Base-by-base conservation (phyloP, 2,113 vertebrate genomes). In the Scartelaos histophorus region DNA sequence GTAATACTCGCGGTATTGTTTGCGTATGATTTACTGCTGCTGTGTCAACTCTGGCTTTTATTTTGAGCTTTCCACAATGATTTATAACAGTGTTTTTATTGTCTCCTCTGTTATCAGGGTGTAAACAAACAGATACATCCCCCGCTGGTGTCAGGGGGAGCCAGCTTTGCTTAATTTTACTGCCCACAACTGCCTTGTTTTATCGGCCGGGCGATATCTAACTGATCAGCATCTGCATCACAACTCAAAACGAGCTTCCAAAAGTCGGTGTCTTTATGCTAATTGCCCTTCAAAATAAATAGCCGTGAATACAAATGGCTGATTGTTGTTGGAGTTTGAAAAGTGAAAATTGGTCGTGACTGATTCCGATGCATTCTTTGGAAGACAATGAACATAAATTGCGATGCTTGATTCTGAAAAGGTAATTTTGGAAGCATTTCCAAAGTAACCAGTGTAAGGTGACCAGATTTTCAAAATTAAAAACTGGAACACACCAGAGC, bases 41-140 rank as follows among this genome's bases (percentile, higher is more conserved):
- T 35, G 13, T 51, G 70, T 70, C 34, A 73, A 74, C 70, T 65
- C 34, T 19, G 16, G 57, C 10, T 64, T 73, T 71, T 74, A 58
- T 65, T 71, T 54, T 45, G 0, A 70, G 71, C 51, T 2, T 38
- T 69, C 70, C 17, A 16, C 3, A 3, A 17, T 70, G 76, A 82
- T 73, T 76, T 70, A 80, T 71, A 13, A 64, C n/a, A 19, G 3
- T 54, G 71, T 15, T 12, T 70, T 75, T 71, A 25, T 56, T 61
- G 56, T 46, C 70, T 66, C 74, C 46, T 34, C 53, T 78, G 78
- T 54, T 35, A 57, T 21, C 19, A 47, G 60, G 19, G 15, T 58
- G 69, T 78, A 78, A 81, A 81, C 66, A 62, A 80, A 74, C 45
- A 35, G 67, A 70, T 76, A 71, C 60, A 74, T 74, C 76, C 35